Evolutionary conservation across 30 jellyfish, hydroid and myxozoan genomes (phyloP), one percentile per base, ranked within the genome.

Genomic region (Phacellophora camtschatica): DNA sequence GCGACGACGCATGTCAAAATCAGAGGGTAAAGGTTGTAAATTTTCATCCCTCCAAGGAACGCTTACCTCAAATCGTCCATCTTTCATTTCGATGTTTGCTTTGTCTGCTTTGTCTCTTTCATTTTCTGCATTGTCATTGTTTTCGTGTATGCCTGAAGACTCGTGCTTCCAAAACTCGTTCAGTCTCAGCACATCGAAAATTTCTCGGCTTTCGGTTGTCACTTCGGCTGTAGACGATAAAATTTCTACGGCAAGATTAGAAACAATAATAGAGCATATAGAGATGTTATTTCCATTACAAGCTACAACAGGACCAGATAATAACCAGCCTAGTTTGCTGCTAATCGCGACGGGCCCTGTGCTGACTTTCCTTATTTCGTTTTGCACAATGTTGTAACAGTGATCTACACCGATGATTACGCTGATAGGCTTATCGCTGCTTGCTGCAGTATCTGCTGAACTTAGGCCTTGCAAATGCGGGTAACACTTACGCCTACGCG

Each of bases 321-420:
- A 31, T 45, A 79, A 25, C 90, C 90, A 79, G 4, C 84, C 90
- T 3, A 79, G 50, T 48, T 79, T 79, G n/a, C n/a, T n/a, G n/a
- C n/a, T n/a, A n/a, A n/a, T n/a, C n/a, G n/a, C n/a, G n/a, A n/a
- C n/a, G n/a, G 90, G 90, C 16, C 90, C 90, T 11, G 75, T 10
- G 32, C 63, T 62, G 13, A 62, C 90, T 36, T 59, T 77, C 12
- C 5, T 24, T 2, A 62, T 71, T 41, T 79, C 83, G 11, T 83
- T 83, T 35, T 56, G 4, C 5, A 79, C 83, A 11, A 79, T 4
- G 37, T 46, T 83, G 34, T 3, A 63, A 45, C 23, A 79, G 35
- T 35, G 41, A 29, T 79, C 83, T 45, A 72, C 83, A 4, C 90
- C 90, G 19, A 28, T 39, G 30, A 42, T 43, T 23, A 42, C 27